phyloP scores from a whole-genome alignment of 64 coral and sea anemone genomes.

The Montipora cactus region DNA sequence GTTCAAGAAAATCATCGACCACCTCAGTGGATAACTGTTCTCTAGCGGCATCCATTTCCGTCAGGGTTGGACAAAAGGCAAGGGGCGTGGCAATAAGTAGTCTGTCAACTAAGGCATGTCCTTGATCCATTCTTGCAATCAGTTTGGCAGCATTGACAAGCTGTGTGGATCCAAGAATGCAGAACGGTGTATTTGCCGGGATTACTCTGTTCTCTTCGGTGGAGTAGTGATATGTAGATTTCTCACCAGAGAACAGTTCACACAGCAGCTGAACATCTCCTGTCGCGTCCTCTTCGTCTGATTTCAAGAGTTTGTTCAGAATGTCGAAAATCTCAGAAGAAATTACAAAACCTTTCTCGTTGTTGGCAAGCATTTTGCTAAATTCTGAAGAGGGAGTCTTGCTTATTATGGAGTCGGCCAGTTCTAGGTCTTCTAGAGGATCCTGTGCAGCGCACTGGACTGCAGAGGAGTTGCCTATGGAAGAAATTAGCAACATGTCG shows the following conservation, averaged over 20 bases:
- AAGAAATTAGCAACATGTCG: not conserved
- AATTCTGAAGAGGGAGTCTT: slow-evolving; percentile 18
- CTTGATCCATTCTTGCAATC: slow-evolving; percentile 45
- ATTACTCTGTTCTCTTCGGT: slow-evolving; percentile 26
- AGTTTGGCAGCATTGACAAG: slow-evolving; percentile 40
- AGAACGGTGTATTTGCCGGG: slow-evolving; percentile 26
- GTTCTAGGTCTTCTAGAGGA: not conserved
- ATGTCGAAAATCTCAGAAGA: slow-evolving; percentile 49
- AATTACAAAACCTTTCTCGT: slow-evolving; percentile 4
- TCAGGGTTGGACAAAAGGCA: slow-evolving; percentile 27
- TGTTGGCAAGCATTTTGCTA: slow-evolving; percentile 27
- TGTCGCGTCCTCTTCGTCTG: slow-evolving; percentile 35
- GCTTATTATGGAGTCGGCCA: not conserved
- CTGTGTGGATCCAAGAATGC: slow-evolving; percentile 50
- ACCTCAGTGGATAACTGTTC: slow-evolving; percentile 2
- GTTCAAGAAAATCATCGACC: slow-evolving; percentile 12
- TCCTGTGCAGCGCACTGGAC: slow-evolving; percentile 29
- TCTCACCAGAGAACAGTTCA: slow-evolving; percentile 60
- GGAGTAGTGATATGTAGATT: slow-evolving; percentile 1
- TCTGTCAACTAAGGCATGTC: slow-evolving; percentile 46
- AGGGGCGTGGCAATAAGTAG: slow-evolving; percentile 32
- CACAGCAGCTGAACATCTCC: slow-evolving; percentile 49
- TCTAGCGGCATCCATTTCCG: slow-evolving; percentile 14
- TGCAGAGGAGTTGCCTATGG: slow-evolving; percentile 46
- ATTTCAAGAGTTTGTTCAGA: slow-evolving; percentile 56